A percentile compares a stretch with the other conserved stretches of the same genome.
phyloP scores from a whole-genome alignment of 1,140 invertebrate species.

The Listronotus oregonensis region DNA sequence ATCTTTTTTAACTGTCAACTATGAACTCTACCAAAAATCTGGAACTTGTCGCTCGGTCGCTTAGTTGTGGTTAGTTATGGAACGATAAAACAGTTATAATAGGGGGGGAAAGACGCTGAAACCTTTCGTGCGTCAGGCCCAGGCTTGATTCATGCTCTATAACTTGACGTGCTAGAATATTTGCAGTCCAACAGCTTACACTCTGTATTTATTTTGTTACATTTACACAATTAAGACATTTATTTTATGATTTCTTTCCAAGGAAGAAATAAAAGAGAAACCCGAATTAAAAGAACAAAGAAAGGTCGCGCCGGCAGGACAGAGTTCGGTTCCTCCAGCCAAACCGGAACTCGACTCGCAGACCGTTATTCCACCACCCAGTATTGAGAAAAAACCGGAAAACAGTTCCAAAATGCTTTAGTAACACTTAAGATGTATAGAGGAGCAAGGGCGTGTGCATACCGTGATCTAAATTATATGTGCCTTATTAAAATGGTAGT shows the following conservation, averaged over 20 bases:
- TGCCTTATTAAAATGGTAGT: too few species aligned
- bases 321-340: slow-evolving; percentile 10
- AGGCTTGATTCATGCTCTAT: too few species aligned
- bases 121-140: too few species aligned
- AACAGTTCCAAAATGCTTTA: slow-evolving; percentile 50
- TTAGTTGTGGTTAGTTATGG: too few species aligned
- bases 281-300: slow-evolving; percentile 15
- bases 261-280: slow-evolving; percentile 34
- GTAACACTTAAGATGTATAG: slow-evolving; percentile 24
- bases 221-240: neutral
- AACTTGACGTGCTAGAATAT: neutral
- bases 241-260: slow-evolving; percentile 1
- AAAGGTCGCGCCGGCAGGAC: neutral
- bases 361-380: slow-evolving; percentile 39
- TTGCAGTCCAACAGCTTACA: neutral
- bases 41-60: too few species aligned
- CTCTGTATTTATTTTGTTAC: neutral
- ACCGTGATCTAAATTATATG: too few species aligned
- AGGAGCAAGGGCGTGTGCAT: neutral
- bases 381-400: slow-evolving; percentile 46
- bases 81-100: too few species aligned
- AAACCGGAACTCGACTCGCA: slow-evolving; percentile 37
- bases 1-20: too few species aligned
- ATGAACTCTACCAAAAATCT: too few species aligned
- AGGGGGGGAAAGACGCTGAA: too few species aligned